Conservation (phyloP, 2,888 invertebrate species). For the Diaprepes abbreviatus region DNA sequence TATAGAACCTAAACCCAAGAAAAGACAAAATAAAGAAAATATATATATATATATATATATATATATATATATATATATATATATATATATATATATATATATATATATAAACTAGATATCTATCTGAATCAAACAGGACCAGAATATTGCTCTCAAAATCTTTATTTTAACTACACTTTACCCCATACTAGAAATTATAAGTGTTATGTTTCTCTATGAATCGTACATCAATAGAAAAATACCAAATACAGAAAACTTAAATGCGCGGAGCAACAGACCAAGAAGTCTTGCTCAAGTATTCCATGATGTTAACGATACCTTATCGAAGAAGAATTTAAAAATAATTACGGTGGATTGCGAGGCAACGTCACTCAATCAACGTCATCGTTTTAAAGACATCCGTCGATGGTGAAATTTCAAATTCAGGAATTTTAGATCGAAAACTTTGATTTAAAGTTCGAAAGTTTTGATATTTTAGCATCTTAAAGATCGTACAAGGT, state of each 20-base stretch:
- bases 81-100: too few species aligned
- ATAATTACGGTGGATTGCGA: slow-evolving; percentile 35
- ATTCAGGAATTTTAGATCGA: slow-evolving; percentile 36
- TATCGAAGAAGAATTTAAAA: slow-evolving; percentile 33
- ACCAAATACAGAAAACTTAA: slow-evolving; percentile 7
- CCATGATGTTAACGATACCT: slow-evolving; percentile 37
- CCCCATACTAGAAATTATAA: too few species aligned
- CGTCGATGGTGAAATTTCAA: slow-evolving; percentile 24
- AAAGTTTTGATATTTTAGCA: too few species aligned
- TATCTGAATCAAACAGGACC: too few species aligned
- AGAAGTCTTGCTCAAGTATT: slow-evolving; percentile 33
- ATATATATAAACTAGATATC: too few species aligned
- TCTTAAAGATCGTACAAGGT: too few species aligned
- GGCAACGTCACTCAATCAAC: slow-evolving; percentile 39
- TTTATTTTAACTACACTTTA: too few species aligned
- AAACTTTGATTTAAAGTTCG: not conserved
- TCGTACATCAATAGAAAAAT: slow-evolving; percentile 13
- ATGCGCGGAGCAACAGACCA: slow-evolving; percentile 14
- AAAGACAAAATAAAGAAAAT: too few species aligned
- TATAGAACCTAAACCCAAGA: too few species aligned
- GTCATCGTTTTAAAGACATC: slow-evolving; percentile 37
- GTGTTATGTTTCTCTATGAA: not conserved
- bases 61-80: too few species aligned
- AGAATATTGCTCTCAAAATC: too few species aligned
- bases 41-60: too few species aligned